A percentile compares a stretch with the other conserved stretches of the same genome.
Evolutionary conservation across 2,797 vertebrate species (phyloP).

Genomic region (Hippopotamyrus pictus): DNA sequence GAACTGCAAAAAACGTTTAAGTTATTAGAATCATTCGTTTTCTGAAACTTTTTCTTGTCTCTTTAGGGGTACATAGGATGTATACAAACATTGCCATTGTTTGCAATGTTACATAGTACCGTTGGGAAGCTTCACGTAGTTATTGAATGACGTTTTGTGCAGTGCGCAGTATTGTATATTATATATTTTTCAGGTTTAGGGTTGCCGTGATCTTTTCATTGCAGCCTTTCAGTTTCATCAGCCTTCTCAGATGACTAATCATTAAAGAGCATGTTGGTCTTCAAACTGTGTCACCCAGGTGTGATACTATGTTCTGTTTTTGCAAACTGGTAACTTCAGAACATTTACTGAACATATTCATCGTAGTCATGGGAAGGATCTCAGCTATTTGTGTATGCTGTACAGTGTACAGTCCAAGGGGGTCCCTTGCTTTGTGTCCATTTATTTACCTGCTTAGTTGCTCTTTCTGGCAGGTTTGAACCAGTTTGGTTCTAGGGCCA

Average conservation of each 20-base stretch:
- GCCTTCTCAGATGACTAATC: neutral
- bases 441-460: neutral
- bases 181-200: neutral
- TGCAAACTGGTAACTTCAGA: neutral
- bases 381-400: neutral
- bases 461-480: neutral
- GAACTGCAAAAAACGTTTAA: neutral
- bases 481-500: neutral
- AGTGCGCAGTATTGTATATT: neutral
- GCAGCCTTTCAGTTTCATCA: neutral
- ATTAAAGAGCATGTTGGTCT: neutral
- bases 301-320: neutral
- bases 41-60: neutral
- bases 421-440: neutral
- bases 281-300: neutral
- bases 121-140: neutral
- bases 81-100: neutral
- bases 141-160: neutral
- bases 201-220: neutral
- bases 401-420: neutral
- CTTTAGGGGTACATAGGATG: neutral
- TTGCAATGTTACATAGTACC: neutral
- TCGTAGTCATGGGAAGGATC: neutral
- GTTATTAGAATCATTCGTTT: neutral
- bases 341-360: neutral